Percentiles rank a stretch among this genome's conserved stretches.
Conservation (phyloP, 2,113 vertebrate genomes). For the Bungarus multicinctus region DNA sequence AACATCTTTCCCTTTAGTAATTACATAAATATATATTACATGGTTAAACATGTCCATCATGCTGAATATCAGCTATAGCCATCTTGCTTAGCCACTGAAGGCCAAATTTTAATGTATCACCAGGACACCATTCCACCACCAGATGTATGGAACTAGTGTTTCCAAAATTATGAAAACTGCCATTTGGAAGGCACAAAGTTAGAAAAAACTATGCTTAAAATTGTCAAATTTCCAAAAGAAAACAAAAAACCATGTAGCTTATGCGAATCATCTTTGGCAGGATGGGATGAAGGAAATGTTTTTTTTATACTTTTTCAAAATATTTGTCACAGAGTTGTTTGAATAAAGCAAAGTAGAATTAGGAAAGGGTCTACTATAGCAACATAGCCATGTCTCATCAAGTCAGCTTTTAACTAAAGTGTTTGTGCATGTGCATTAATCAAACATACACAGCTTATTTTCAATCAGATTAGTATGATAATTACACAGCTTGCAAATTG, state of each 20-base stretch:
- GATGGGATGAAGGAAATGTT: not conserved
- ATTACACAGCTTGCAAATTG: not conserved
- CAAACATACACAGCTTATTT: not conserved
- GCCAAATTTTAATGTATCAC: not conserved
- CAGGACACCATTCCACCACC: not conserved
- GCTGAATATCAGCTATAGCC: not conserved
- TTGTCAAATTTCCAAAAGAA: not conserved
- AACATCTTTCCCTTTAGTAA: constrained; percentile 8
- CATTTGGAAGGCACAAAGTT: not conserved
- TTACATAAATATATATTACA: not conserved
- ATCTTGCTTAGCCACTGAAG: no score
- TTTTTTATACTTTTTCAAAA: not conserved
- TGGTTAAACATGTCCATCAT: accelerated
- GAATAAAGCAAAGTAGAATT: not conserved
- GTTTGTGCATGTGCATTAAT: not conserved
- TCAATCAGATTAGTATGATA: not conserved
- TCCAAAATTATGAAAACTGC: not conserved
- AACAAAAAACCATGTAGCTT: not conserved
- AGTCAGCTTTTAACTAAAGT: not conserved
- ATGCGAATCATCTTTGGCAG: not conserved
- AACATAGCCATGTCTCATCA: not conserved
- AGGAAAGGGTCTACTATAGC: not conserved
- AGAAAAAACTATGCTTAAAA: not conserved
- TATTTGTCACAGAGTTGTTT: not conserved
- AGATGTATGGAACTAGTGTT: not conserved